These are phyloP conservation scores for Loris lydekkerianus DNA, from an alignment of 2,797 vertebrate genomes.

Conservation along the genomic window DNA sequence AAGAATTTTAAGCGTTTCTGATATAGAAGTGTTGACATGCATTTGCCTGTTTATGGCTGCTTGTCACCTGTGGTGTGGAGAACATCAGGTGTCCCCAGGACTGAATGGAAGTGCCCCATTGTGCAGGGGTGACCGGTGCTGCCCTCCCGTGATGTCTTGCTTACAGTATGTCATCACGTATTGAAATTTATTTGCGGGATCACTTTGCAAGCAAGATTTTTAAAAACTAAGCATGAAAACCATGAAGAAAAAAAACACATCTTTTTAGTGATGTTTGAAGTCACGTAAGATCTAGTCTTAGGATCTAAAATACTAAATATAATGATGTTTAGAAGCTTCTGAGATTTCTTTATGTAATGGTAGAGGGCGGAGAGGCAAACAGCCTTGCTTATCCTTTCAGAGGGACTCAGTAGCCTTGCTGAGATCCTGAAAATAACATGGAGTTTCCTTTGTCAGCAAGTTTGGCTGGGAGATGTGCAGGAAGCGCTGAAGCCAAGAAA, in stretches of 20 bases:
- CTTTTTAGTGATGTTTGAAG: slow-evolving; percentile 1
- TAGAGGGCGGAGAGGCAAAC: not conserved
- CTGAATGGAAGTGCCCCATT: not conserved
- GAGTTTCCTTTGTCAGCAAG: slow-evolving; percentile 41
- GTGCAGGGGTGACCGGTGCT: fast-evolving
- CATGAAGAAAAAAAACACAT: not conserved
- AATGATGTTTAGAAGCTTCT: not conserved
- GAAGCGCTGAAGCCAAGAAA: slow-evolving; percentile 26
- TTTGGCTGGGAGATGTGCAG: not conserved
- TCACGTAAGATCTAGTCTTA: not conserved
- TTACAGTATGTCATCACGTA: not conserved
- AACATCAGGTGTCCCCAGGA: fast-evolving
- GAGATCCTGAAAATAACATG: not conserved
- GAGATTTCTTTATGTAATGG: not conserved
- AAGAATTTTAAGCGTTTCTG: not conserved
- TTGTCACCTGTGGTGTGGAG: not conserved
- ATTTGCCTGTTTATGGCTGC: not conserved
- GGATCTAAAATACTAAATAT: not conserved
- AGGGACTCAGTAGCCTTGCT: not conserved
- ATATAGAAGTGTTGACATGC: not conserved
- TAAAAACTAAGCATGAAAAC: not conserved
- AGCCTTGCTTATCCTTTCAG: not conserved
- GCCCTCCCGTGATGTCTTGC: not conserved
- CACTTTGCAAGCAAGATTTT: not conserved
- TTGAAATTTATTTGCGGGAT: not conserved